Evolutionary conservation across 2,797 vertebrate species (phyloP).

Genomic region (Buphagus erythrorhynchus): DNA sequence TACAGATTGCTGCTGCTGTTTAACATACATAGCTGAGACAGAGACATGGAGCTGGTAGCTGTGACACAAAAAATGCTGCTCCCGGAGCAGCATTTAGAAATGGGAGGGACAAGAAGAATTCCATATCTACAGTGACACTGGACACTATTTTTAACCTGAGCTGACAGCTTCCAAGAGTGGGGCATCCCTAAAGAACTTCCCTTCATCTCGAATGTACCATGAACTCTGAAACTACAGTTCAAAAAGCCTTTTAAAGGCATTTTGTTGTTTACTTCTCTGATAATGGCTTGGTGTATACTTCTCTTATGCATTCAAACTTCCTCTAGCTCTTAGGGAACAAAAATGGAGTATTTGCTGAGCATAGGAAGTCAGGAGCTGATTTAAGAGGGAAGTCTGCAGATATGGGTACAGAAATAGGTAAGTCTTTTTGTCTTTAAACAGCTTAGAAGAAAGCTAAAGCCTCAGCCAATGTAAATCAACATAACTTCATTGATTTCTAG

Average conservation of each 20-base stretch:
- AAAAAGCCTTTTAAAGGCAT: not conserved
- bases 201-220: not conserved
- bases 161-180: not conserved
- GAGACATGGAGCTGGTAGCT: not conserved
- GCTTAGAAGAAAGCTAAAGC: not conserved
- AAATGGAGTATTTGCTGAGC: not conserved
- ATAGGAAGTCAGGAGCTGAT: not conserved
- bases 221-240: not conserved
- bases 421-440: not conserved
- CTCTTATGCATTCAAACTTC: not conserved
- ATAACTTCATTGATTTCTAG: not conserved
- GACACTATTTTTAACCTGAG: not conserved
- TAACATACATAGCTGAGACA: not conserved
- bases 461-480: not conserved
- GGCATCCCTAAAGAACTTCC: not conserved
- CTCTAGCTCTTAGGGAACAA: not conserved
- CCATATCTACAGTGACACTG: accelerated
- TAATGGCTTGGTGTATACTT: not conserved
- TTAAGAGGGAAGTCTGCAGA: not conserved
- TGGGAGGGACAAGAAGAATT: not conserved
- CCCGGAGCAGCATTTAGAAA: not conserved
- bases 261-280: not conserved
- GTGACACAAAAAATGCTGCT: not conserved
- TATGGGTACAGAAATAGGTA: not conserved
- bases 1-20: not conserved